Evolutionary conservation across 2,797 vertebrate genomes (phyloP).

Genomic region (Sebastes vulpes): DNA sequence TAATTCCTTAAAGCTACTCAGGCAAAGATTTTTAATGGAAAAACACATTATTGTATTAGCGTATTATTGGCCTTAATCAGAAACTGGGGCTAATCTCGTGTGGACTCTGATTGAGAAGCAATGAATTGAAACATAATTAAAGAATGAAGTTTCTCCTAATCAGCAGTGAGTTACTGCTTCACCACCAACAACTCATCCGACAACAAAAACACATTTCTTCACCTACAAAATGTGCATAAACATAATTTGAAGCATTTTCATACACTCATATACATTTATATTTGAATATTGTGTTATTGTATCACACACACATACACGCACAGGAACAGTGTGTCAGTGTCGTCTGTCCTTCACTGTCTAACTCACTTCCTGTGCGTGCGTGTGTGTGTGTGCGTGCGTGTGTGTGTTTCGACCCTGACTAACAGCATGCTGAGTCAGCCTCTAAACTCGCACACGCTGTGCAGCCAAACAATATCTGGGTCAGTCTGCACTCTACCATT

Average conservation of each 20-base stretch:
- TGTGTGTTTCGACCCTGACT: conserved; percentile 41
- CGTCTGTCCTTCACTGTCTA: conserved; percentile 41
- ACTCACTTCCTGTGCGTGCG: conserved; percentile 8
- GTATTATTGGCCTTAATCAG: background rate
- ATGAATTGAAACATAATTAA: conserved; percentile 1
- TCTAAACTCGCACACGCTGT: conserved; percentile 10
- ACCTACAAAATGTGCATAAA: background rate
- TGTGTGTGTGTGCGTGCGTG: background rate
- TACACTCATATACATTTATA: background rate
- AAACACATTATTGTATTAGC: background rate
- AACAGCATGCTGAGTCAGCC: conserved; percentile 52
- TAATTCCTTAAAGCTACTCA: background rate
- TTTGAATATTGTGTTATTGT: background rate
- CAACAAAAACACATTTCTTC: background rate
- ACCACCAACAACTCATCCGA: background rate
- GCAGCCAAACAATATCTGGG: conserved; percentile 49
- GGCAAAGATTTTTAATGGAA: background rate
- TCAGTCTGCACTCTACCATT: conserved; percentile 21
- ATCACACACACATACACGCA: background rate
- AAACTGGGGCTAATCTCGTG: background rate
- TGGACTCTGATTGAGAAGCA: background rate
- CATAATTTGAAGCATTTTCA: background rate
- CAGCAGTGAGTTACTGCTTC: background rate
- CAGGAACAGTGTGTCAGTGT: conserved; percentile 22
- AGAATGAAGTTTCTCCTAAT: background rate